These are phyloP conservation scores for Desmodus rotundus DNA, from an alignment of 2,113 vertebrate species.

Conservation along the genomic window DNA sequence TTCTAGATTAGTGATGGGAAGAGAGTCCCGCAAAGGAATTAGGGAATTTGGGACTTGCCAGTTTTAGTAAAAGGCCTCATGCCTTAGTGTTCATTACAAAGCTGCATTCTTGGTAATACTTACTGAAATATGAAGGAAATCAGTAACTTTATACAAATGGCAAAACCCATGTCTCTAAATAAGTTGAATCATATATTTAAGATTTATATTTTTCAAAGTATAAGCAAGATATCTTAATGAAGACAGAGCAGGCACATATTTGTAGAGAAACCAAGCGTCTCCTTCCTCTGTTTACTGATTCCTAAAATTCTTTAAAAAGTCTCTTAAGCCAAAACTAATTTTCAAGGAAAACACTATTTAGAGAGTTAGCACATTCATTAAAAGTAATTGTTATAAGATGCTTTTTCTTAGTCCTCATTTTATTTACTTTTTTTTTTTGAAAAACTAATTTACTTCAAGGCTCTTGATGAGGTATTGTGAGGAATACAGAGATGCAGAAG, in stretches of 20 bases:
- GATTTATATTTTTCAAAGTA: constrained; percentile 40
- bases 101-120: background rate
- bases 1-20: background rate
- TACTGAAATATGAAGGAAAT: background rate
- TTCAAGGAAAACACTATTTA: constrained; percentile 22
- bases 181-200: background rate
- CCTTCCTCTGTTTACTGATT: background rate
- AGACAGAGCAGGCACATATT: background rate
- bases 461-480: background rate
- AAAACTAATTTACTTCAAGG: background rate
- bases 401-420: constrained; percentile 36
- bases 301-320: constrained; percentile 39
- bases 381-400: background rate
- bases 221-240: background rate
- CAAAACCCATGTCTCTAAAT: background rate
- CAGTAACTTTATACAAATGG: background rate
- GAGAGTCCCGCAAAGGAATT: background rate
- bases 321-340: background rate
- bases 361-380: background rate
- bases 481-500: background rate
- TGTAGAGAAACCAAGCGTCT: background rate
- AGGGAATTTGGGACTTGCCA: background rate
- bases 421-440: constrained; percentile 3
- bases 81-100: background rate
- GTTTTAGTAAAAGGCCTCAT: background rate